Base-by-base conservation (phyloP, 2,113 vertebrate genomes). In the Capreolus pygargus region DNA sequence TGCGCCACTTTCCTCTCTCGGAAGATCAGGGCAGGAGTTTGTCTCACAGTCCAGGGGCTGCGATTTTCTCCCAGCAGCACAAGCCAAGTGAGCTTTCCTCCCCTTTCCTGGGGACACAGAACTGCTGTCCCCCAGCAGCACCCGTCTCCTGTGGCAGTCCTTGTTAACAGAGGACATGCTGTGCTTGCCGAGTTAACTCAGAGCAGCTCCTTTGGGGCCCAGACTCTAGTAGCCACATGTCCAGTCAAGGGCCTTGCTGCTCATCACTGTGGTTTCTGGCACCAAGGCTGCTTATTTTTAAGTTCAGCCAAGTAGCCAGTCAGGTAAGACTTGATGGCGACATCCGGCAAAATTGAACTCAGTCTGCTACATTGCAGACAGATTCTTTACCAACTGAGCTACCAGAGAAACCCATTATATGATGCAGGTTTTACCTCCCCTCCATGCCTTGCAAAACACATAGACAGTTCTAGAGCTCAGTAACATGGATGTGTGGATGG, bases 181-280 rank as follows among this genome's bases (percentile, higher is more conserved):
- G 0, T 0, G 0, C 84, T 12, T 83, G 33, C n/a, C 0, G 0
- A 16, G 39, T 25, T 30, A 54, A 28, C 57, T 16, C 23, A 33
- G 25, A 61, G 16, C 47, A 30, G 43, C 55, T 47, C 83, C 78
- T 85, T 3, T 1, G 4, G 43, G 79, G 85, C 95, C 70, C 54
- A 21, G 7, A 1, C 89, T 1, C 5, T 14, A 28, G 60, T 16
- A 1, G 23, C 6, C 8, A 7, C 25, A 81, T 13, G 0, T 8
- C 47, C 5, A 1, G 2, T 21, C 8, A 23, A 21, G 79, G 89
- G 23, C 58, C 58, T 76, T n/a, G 36, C 58, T 27, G 45, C 61
- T 33, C 28, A 8, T 82, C 10, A 4, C 33, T 23, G 15, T 25
- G 33, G 3, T 14, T 28, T 54, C 85, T 16, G 16, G 17, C 36